phyloP scores from a whole-genome alignment of 2,888 invertebrate species.

The Tridacna gigas region DNA sequence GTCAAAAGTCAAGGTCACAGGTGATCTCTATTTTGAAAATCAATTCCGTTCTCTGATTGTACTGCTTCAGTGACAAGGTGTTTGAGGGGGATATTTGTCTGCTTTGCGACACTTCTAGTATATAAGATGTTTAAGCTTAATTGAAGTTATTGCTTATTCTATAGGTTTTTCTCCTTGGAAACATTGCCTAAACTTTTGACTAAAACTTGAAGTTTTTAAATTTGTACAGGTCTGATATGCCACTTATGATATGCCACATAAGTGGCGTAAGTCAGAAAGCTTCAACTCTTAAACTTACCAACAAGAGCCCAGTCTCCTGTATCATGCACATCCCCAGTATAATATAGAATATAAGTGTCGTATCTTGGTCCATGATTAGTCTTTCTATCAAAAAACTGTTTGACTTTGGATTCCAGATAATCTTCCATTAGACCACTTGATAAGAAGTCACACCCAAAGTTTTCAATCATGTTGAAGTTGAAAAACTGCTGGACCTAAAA shows the following conservation, averaged over 20 bases:
- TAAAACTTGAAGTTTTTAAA: not conserved
- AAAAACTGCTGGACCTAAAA: constrained; percentile 80
- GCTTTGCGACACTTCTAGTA: too few species aligned
- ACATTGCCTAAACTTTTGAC: too few species aligned
- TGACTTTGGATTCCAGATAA: constrained; percentile 78
- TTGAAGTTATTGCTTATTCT: too few species aligned
- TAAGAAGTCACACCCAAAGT: constrained; percentile 83
- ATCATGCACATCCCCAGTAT: constrained; percentile 83
- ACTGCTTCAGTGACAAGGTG: too few species aligned
- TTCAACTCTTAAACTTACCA: constrained; percentile 77
- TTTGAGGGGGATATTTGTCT: too few species aligned
- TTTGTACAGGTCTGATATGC: not conserved
- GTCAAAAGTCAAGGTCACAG: too few species aligned
- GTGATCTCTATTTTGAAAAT: too few species aligned
- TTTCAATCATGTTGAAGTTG: constrained; percentile 83
- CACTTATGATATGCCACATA: too few species aligned
- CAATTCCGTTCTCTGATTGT: too few species aligned
- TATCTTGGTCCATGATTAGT: constrained; percentile 83
- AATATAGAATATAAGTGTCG: constrained; percentile 84
- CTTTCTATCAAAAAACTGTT: constrained; percentile 80
- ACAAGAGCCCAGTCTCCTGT: constrained; percentile 84
- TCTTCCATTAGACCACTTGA: constrained; percentile 81
- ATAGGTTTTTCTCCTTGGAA: too few species aligned
- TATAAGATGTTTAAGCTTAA: too few species aligned
- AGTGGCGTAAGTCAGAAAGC: too few species aligned